Base-by-base conservation (phyloP, 1,140 invertebrate species). In the Drosophila watanabei region DNA sequence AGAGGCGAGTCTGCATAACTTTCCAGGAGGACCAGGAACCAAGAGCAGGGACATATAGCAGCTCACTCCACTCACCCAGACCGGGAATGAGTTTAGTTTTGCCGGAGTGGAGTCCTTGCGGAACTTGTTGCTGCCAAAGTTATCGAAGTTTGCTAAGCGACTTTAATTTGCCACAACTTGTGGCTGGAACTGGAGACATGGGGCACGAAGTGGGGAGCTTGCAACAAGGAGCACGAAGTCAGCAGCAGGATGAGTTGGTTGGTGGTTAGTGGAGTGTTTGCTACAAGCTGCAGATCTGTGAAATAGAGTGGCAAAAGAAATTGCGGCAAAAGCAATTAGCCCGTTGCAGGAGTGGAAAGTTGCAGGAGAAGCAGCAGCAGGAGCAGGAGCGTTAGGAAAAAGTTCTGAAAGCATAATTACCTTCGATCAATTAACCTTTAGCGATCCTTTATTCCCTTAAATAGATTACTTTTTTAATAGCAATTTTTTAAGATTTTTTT, bases 1-100 rank as follows among this genome's bases (percentile, higher is more conserved):
- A 52, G 71, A 87, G 56, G 58, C 80, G 83, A 60, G 79, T 79
- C 82, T 87, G 60, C 83, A 70, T 78, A 85, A 84, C 76, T 84
- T 83, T 83, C 39, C 62, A 24, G 24, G 3, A 24, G 24, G 32
- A 75, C 46, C 59, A 39, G 52, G 52, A 56, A 56, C 8, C 52
- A 24, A 14, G 33, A 16, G 6, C 52, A 56, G 20, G 54, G 46
- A 78, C 59, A 79, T 49, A 51, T 20, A 60, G 45, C 37, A 24
- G 28, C 52, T 37, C 33, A n/a, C 9, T n/a, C 52, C 16, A 39
- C 33, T 9, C 24, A 24, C 33, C 14, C 9, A 24, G 52, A 1
- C 54, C 10, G 52, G 35, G 46, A 61, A 61, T 73, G 69, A 39
- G 71, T 73, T 73, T 73, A 52, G 71, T 73, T 73, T 73, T 7